Conservation (phyloP, 2,797 vertebrate species). For the Myotis daubentonii region DNA sequence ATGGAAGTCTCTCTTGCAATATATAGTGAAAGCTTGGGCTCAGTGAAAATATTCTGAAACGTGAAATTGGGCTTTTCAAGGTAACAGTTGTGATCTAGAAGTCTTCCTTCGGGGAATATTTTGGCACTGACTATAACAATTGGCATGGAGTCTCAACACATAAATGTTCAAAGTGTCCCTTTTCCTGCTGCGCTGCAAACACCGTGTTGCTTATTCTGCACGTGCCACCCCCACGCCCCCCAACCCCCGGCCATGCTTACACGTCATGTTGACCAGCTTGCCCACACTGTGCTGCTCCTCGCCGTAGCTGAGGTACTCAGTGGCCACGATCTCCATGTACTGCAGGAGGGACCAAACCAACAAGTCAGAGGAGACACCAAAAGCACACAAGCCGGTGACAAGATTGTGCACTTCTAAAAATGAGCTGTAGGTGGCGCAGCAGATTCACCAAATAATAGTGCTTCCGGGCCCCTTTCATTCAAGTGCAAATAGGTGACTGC, state of each 20-base stretch:
- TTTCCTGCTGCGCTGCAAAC: neutral
- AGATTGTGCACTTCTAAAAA: neutral
- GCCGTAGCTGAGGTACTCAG: slow-evolving; percentile 84
- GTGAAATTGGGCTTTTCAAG: neutral
- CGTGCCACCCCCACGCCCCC: accelerated
- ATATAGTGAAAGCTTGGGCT: neutral
- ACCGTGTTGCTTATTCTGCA: neutral
- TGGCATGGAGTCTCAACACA: neutral
- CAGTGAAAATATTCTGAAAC: neutral
- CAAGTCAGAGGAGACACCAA: neutral
- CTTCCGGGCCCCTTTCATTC: neutral
- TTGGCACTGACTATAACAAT: neutral
- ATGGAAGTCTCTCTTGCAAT: neutral
- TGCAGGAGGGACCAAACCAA: slow-evolving; percentile 70
- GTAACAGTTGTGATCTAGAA: neutral
- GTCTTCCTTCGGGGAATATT: neutral
- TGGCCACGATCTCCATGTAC: slow-evolving; percentile 90
- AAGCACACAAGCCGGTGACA: neutral
- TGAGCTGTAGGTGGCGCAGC: slow-evolving; percentile 72
- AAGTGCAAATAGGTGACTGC: neutral
- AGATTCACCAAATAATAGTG: neutral
- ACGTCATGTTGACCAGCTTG: slow-evolving; percentile 92
- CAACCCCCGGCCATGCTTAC: slow-evolving; percentile 80
- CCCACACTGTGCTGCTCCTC: slow-evolving; percentile 88
- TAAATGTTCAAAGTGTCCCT: neutral